Percentiles rank a stretch among this genome's conserved stretches.
Conservation (phyloP, 2,113 vertebrate genomes). For the Benitochromis conjunctus region DNA sequence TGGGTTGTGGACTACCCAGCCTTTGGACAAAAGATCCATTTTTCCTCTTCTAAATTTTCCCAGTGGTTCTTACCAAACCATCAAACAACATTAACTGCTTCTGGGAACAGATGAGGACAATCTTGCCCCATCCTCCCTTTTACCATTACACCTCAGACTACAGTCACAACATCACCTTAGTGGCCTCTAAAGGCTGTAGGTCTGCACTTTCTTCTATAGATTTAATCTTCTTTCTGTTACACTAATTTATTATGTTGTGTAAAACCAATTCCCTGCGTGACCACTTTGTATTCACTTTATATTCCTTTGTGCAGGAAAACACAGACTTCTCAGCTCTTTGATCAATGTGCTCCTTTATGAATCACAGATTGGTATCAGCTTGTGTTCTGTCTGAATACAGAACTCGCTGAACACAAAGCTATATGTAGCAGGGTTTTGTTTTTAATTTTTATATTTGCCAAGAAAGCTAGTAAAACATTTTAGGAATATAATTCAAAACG, state of each 20-base stretch:
- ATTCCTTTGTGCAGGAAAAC: background rate
- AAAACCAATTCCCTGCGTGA: background rate
- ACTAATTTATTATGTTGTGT: background rate
- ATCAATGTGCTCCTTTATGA: background rate
- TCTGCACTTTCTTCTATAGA: background rate
- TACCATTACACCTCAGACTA: background rate
- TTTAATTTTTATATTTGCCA: background rate
- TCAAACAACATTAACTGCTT: background rate
- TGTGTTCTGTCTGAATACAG: background rate
- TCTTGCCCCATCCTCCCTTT: background rate
- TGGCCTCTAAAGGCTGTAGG: background rate
- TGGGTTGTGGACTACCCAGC: background rate
- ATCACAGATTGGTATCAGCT: background rate
- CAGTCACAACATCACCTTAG: background rate
- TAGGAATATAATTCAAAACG: background rate
- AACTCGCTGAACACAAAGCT: background rate
- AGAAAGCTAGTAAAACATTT: background rate
- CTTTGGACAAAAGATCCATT: background rate
- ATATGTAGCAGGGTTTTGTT: background rate
- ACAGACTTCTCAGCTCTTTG: background rate
- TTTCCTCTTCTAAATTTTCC: constrained; percentile 7
- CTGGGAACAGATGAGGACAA: background rate
- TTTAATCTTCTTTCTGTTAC: background rate
- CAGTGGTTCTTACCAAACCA: background rate
- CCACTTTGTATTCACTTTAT: background rate